Evolutionary conservation across 1,140 invertebrate genomes (phyloP), one percentile per base, ranked within the genome.

Genomic region (Carcinoscorpius rotundicauda): DNA sequence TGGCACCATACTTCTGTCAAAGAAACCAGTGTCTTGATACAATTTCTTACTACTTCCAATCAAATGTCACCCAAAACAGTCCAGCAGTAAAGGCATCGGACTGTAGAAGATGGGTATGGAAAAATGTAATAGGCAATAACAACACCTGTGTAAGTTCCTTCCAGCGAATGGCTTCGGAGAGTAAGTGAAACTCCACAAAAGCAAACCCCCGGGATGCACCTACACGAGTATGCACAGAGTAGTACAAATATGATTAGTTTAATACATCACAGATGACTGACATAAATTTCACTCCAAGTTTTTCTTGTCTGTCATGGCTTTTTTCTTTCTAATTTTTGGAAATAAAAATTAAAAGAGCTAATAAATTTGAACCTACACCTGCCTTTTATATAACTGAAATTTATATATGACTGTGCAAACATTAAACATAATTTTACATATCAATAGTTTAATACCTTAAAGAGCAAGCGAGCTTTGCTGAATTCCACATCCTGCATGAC

Each of bases 101-200:
- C 29, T 29, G 29, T 29, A 29, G 29, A 29, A 29, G 29, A 29
- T 29, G 29, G 29, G 29, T 29, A 29, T 29, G 29, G 29, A 29
- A 29, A 60, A 49, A 8, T 60, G 10, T 9, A 60, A 60, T 93
- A 87, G 61, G 64, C 65, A 62, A 61, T 63, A 66, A 69, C 68
- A 69, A 69, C 64, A 69, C 68, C 68, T 94, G 87, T 84, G 90
- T 93, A 80, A 86, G 83, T 78, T 93, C 90, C 87, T 96, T 95
- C 89, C 91, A 94, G 73, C 84, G 84, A 78, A 85, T 84, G 72
- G 93, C 90, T 82, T 93, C 91, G 78, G 86, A 84, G 76, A 91
- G 83, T 78, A 86, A 86, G 78, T 86, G 83, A 87, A 97, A 97
- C 83, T 96, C 93, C 80, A 96, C 88, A 85, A 96, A 96, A 80